A percentile compares a stretch with the other conserved stretches of the same genome.
phyloP scores from a whole-genome alignment of 1,140 invertebrate species.

The Achroia grisella region DNA sequence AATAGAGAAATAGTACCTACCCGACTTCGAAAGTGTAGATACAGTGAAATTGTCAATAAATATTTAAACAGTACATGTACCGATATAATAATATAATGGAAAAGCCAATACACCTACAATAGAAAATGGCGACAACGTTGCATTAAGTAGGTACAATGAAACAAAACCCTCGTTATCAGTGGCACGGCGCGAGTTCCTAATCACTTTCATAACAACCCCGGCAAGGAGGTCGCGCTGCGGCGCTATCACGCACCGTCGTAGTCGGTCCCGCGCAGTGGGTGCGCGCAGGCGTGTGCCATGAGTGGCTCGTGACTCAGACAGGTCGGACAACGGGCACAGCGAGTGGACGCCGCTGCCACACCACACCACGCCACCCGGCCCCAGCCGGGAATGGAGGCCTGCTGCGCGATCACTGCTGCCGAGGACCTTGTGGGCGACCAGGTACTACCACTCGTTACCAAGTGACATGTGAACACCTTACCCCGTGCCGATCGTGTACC shows the following conservation, averaged over 20 bases:
- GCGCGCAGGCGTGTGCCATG: slow-evolving; percentile 51
- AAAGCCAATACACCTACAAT: too few relatives aligned
- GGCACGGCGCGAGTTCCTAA: slow-evolving; percentile 35
- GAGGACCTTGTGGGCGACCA: slow-evolving; percentile 65
- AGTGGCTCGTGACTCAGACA: too few relatives aligned
- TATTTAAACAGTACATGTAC: too few relatives aligned
- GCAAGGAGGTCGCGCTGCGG: slow-evolving; percentile 41
- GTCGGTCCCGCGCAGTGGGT: slow-evolving; percentile 48
- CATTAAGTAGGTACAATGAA: too few relatives aligned
- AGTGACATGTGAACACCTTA: slow-evolving; percentile 1
- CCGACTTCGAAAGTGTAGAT: too few relatives aligned
- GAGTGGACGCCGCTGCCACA: slow-evolving; percentile 9
- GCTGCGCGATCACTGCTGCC: slow-evolving; percentile 50
- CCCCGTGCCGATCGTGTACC: background rate
- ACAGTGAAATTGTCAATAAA: too few relatives aligned
- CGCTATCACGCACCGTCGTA: slow-evolving; percentile 40
- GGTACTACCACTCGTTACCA: slow-evolving; percentile 35
- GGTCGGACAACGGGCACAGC: too few relatives aligned
- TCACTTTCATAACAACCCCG: slow-evolving; percentile 67
- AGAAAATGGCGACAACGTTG: too few relatives aligned
- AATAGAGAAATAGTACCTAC: too few relatives aligned
- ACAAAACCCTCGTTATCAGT: slow-evolving; percentile 55
- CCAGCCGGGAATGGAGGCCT: slow-evolving; percentile 61
- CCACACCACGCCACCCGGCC: slow-evolving; percentile 11
- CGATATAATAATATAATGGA: too few relatives aligned